Conservation (phyloP, 1,140 invertebrate species). For the Heliconius hermathena region DNA sequence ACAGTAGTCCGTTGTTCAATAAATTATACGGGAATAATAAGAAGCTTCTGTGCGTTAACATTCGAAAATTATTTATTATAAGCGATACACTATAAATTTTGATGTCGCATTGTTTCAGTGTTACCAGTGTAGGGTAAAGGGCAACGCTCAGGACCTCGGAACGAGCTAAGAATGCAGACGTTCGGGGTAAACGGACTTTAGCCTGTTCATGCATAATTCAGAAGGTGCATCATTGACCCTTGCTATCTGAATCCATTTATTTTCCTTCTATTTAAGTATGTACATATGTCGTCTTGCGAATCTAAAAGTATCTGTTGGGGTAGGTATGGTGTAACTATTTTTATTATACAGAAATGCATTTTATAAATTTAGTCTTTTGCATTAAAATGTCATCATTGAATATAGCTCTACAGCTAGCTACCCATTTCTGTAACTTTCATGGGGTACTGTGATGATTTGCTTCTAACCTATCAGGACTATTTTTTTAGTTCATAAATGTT, state of each 20-base stretch:
- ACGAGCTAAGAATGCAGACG: constrained; percentile 63
- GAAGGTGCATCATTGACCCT: constrained; percentile 60
- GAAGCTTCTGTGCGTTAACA: constrained; percentile 38
- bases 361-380: background rate
- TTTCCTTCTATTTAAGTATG: constrained; percentile 36
- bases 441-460: no score
- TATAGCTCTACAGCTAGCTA: no score
- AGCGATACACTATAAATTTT: constrained; percentile 40
- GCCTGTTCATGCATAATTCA: constrained; percentile 60
- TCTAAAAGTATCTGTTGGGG: constrained; percentile 21
- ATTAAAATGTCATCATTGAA: no score
- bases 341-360: background rate
- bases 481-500: background rate
- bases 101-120: constrained; percentile 42
- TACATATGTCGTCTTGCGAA: constrained; percentile 47
- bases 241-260: constrained; percentile 45
- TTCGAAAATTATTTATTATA: constrained; percentile 44
- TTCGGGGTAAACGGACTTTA: constrained; percentile 63
- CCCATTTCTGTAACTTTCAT: no score
- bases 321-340: background rate
- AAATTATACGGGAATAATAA: constrained; percentile 45
- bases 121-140: constrained; percentile 60
- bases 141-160: constrained; percentile 56
- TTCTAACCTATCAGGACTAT: background rate
- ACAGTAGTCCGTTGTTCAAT: constrained; percentile 25